Percentiles rank a stretch among this genome's conserved stretches.
Conservation (phyloP, 2,797 vertebrate species). For the Peromyscus eremicus region DNA sequence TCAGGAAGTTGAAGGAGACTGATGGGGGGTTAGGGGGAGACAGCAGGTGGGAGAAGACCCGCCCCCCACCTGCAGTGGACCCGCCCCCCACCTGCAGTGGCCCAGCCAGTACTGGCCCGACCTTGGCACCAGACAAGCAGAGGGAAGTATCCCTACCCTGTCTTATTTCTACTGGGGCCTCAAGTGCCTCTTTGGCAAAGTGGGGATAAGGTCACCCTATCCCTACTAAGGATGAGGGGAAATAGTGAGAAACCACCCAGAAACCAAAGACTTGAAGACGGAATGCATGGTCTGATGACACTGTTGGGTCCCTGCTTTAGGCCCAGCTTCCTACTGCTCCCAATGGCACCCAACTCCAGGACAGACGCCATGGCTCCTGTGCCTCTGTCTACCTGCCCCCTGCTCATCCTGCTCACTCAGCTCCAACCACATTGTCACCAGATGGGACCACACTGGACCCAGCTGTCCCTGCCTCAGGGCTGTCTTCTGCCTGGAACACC, state of each 20-base stretch:
- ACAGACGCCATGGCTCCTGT: not conserved
- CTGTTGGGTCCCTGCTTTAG: not conserved
- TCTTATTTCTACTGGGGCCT: not conserved
- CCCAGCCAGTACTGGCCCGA: not conserved
- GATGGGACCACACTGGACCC: not conserved
- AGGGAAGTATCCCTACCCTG: not conserved
- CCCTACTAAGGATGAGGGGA: not conserved
- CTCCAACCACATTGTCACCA: not conserved
- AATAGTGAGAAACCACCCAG: not conserved
- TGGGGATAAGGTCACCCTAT: not conserved
- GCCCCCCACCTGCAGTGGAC: not conserved
- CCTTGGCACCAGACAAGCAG: not conserved
- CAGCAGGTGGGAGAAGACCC: not conserved
- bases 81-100: not conserved
- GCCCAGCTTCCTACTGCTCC: rapidly evolving
- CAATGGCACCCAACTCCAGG: rapidly evolving
- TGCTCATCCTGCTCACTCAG: rapidly evolving
- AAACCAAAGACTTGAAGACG: not conserved
- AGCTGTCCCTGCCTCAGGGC: not conserved
- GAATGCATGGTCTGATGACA: rapidly evolving
- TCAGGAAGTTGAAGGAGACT: not conserved
- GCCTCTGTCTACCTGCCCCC: too few species aligned
- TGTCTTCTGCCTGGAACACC: not conserved
- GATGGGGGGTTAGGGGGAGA: not conserved
- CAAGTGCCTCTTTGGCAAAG: not conserved